Percentiles rank a stretch among this genome's conserved stretches.
Evolutionary conservation across 2,797 vertebrate genomes (phyloP).

Genomic region (Danionella dracula): DNA sequence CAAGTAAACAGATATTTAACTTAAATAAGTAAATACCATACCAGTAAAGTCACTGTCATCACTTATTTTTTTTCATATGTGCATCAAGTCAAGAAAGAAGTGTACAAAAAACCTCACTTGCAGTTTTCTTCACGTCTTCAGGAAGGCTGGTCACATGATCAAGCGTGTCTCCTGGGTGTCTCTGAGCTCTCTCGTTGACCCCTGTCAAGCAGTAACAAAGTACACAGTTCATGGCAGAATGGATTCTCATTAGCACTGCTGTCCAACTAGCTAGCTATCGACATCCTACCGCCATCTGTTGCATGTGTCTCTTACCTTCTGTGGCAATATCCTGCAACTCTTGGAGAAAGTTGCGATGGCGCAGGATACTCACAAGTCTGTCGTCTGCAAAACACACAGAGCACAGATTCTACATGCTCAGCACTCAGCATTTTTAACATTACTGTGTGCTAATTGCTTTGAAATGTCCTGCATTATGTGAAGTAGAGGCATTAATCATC

Average conservation of each 20-base stretch:
- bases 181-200: conserved; percentile 67
- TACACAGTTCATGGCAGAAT: background rate
- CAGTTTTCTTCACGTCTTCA: conserved; percentile 44
- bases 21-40: too few relatives aligned
- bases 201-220: conserved; percentile 62
- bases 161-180: conserved; percentile 53
- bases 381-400: conserved; percentile 74
- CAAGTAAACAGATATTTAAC: too few relatives aligned
- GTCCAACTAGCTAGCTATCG: background rate
- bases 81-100: background rate
- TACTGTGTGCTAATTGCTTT: conserved; percentile 57
- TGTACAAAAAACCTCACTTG: conserved; percentile 62
- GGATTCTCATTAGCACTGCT: too few relatives aligned
- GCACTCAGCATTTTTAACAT: conserved; percentile 52
- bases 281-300: conserved; percentile 5
- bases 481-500: conserved; percentile 63
- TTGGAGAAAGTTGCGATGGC: conserved; percentile 84
- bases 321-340: conserved; percentile 87
- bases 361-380: conserved; percentile 84
- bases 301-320: conserved; percentile 78
- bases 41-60: too few relatives aligned
- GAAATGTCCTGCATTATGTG: conserved; percentile 58
- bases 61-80: too few relatives aligned
- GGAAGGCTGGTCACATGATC: conserved; percentile 63
- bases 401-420: conserved; percentile 33